Base-by-base conservation (phyloP, 2,888 invertebrate genomes). In the Leptinotarsa juncta region DNA sequence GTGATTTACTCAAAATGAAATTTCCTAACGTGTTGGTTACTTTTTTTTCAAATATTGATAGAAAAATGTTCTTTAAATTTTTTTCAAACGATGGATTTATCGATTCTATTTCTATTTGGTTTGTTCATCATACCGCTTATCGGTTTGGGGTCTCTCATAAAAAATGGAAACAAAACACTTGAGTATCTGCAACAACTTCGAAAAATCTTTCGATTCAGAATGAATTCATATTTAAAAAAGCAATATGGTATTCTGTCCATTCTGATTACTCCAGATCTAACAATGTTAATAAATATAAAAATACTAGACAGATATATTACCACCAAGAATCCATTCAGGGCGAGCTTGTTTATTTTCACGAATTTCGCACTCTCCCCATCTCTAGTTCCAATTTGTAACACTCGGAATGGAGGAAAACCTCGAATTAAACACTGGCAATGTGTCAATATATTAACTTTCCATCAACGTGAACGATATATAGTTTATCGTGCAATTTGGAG, bases 391-490 rank as follows among this genome's bases (percentile, higher is more conserved):
- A 60, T 60, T 60, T 60, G 16, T 26, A 60, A 20, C 42, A 42
- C 42, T 60, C 14, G 4, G 60, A 26, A 60, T 60, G 60, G 5
- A 23, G 16, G 26, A 26, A 4, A 26, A 2, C 14, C 15, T 26
- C 20, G 60, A 23, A 26, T 26, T 3, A 26, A 60, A 23, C 20
- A 23, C 60, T 60, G 60, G 20, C 15, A 4, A 20, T 26, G 26
- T 60, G 20, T 60, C 60, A 20, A 26, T 15, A 20, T 26, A 60
- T 60, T 60, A 60, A 60, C 5, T 60, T 57, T 60, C 60, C 60
- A 60, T 60, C 60, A 60, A 60, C 26, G 10, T 26, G 26, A 60
- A 15, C 26, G 60, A 60, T 60, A 60, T 60, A 60, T 60, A 26
- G 60, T 60, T 60, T 26, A 60, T 60, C 26, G 60, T 15, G 23